A percentile compares a stretch with the other conserved stretches of the same genome.
Evolutionary conservation across 2,888 invertebrate genomes (phyloP).

Genomic region (Drosophila vallismaia): DNA sequence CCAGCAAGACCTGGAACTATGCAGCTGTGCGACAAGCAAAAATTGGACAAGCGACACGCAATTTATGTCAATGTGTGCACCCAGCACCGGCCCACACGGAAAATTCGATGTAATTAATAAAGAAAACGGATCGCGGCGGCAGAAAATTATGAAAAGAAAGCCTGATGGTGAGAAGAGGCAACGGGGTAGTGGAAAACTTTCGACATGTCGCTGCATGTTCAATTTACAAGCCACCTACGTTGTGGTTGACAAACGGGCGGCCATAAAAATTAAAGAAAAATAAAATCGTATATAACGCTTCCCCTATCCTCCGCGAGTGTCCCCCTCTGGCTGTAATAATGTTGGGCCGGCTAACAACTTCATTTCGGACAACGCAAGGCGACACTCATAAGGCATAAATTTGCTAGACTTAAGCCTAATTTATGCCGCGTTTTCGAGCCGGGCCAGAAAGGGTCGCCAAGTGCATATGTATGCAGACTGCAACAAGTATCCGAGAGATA

Average conservation of each 20-base stretch:
- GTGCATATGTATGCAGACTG: slow-evolving; percentile 28
- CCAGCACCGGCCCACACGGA: slow-evolving; percentile 74
- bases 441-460: slow-evolving; percentile 63
- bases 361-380: slow-evolving; percentile 73
- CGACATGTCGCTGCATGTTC: slow-evolving; percentile 57
- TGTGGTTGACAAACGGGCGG: slow-evolving; percentile 68
- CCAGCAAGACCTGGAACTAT: slow-evolving; percentile 44
- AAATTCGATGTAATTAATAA: slow-evolving; percentile 76
- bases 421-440: slow-evolving; percentile 73
- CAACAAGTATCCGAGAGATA: slow-evolving; percentile 71
- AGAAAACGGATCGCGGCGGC: slow-evolving; percentile 48
- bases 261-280: slow-evolving; percentile 78
- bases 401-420: slow-evolving; percentile 82
- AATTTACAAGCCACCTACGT: slow-evolving; percentile 76
- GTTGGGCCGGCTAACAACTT: slow-evolving; percentile 83
- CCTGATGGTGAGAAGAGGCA: neutral
- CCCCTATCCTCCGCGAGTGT: neutral
- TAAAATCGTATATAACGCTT: slow-evolving; percentile 74
- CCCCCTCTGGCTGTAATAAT: slow-evolving; percentile 63
- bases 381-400: slow-evolving; percentile 82
- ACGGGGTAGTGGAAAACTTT: slow-evolving; percentile 48
- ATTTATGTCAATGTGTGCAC: slow-evolving; percentile 78
- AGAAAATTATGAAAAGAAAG: slow-evolving; percentile 12
- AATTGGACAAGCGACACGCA: slow-evolving; percentile 80
- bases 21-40: slow-evolving; percentile 80